phyloP scores from a whole-genome alignment of 2,797 vertebrate species.

The Manis pentadactyla region DNA sequence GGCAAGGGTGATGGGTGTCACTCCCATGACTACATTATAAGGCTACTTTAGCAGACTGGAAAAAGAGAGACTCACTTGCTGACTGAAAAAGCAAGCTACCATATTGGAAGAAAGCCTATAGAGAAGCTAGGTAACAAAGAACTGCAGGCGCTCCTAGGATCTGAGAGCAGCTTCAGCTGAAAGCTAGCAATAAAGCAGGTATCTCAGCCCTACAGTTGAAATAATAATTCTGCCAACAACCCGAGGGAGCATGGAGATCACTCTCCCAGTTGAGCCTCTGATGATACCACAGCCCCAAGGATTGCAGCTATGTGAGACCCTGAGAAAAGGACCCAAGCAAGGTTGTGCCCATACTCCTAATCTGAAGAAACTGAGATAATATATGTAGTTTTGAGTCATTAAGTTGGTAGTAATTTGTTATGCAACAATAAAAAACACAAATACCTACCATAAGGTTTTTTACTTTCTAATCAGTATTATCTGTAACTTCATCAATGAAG shows the following conservation, averaged over 20 bases:
- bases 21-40: not conserved
- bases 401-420: not conserved
- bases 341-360: not conserved
- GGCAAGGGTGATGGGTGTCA: not conserved
- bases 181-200: not conserved
- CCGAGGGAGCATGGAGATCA: not conserved
- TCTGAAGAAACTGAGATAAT: not conserved
- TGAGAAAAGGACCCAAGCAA: not conserved
- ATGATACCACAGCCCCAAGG: not conserved
- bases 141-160: not conserved
- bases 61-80: not conserved
- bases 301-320: not conserved
- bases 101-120: not conserved
- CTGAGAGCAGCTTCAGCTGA: not conserved
- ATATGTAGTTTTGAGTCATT: not conserved
- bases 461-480: conserved; percentile 33
- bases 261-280: not conserved
- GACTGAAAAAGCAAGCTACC: conserved; percentile 15
- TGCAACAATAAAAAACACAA: conserved; percentile 5
- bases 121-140: not conserved
- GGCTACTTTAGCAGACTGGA: not conserved
- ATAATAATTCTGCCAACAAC: not conserved
- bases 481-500: conserved; percentile 45
- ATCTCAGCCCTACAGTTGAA: not conserved
- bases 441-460: not conserved